Evolutionary conservation across 2,113 vertebrate genomes (phyloP).

Genomic region (Emydocephalus ijimae): DNA sequence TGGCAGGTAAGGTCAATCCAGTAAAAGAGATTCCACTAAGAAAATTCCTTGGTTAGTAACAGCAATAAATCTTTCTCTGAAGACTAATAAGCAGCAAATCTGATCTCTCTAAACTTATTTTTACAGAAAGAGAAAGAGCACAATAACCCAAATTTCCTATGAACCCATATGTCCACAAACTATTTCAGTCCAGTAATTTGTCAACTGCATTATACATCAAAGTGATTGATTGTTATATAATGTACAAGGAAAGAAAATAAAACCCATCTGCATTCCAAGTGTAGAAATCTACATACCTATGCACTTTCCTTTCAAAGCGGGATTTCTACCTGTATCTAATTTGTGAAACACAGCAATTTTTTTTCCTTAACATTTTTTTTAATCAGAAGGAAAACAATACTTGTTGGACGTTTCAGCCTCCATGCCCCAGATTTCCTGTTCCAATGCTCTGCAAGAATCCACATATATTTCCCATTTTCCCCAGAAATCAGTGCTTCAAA

Average conservation of each 20-base stretch:
- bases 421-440: not conserved
- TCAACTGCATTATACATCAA: not conserved
- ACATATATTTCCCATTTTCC: not conserved
- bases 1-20: not conserved
- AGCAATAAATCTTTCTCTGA: not conserved
- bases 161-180: not conserved
- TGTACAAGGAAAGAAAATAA: not conserved
- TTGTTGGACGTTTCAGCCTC: not conserved
- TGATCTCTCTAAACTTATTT: not conserved
- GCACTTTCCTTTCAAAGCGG: not conserved
- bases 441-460: not conserved
- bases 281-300: too few relatives aligned
- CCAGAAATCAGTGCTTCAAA: not conserved
- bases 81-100: not conserved
- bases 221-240: not conserved
- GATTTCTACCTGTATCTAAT: not conserved
- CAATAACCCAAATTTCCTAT: not conserved
- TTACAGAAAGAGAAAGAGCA: constrained; percentile 6
- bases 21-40: not conserved
- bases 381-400: not conserved
- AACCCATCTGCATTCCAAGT: not conserved
- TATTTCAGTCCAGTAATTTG: not conserved
- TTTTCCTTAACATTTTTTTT: not conserved
- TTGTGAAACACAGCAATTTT: not conserved
- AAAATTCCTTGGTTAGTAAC: not conserved